phyloP scores from a whole-genome alignment of 2,888 invertebrate genomes.

The Sarcophaga subvicina region DNA sequence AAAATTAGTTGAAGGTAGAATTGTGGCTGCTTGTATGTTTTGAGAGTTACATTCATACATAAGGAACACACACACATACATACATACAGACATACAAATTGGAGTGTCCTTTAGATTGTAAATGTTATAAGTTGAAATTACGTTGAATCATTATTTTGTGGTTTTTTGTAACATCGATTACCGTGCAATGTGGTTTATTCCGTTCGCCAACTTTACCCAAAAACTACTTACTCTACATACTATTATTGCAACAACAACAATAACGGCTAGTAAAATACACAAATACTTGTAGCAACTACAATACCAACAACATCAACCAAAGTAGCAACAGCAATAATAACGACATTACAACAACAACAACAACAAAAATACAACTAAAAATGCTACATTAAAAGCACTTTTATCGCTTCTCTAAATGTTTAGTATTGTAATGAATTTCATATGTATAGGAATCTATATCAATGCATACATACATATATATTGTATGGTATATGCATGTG shows the following conservation, averaged over 20 bases:
- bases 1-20: conserved; percentile 22
- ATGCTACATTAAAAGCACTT: conserved; percentile 63
- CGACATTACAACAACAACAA: conserved; percentile 37
- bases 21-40: background rate
- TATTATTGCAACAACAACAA: conserved; percentile 2
- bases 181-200: conserved; percentile 58
- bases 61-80: background rate
- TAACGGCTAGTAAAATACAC: background rate
- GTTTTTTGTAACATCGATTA: conserved; percentile 60
- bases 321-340: conserved; percentile 13
- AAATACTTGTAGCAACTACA: conserved; percentile 8
- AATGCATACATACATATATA: background rate
- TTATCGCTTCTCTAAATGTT: conserved; percentile 65
- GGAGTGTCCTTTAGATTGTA: conserved; percentile 46
- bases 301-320: conserved; percentile 17
- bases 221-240: conserved; percentile 40
- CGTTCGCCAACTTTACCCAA: conserved; percentile 50
- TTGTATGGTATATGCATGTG: too few relatives aligned
- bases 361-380: background rate
- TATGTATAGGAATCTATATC: conserved; percentile 33
- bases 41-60: background rate
- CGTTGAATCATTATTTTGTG: conserved; percentile 63
- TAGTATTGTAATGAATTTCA: conserved; percentile 66
- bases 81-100: background rate
- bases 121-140: conserved; percentile 51